A percentile compares a stretch with the other conserved stretches of the same genome.
Evolutionary conservation across 2,797 vertebrate species (phyloP).

Genomic region (Cyprinodon diabolis): DNA sequence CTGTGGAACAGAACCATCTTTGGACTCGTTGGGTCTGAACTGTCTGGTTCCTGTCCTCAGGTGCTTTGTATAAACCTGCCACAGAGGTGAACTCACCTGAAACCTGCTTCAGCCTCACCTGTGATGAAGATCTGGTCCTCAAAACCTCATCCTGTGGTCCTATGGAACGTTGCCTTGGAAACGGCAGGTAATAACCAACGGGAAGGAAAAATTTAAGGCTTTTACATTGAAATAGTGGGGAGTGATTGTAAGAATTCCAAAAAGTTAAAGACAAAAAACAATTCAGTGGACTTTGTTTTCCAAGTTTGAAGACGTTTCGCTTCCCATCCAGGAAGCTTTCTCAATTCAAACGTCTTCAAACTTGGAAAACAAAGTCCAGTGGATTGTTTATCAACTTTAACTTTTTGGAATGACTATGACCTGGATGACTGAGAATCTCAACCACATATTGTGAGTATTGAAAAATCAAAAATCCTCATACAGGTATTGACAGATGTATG

Average conservation of each 20-base stretch:
- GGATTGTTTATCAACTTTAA: no score
- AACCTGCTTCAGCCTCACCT: constrained; percentile 13
- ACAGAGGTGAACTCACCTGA: neutral
- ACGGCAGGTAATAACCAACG: constrained; percentile 3
- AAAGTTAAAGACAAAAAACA: neutral
- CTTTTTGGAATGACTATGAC: no score
- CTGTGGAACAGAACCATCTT: neutral
- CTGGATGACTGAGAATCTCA: no score
- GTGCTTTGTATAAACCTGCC: neutral
- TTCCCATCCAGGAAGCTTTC: no score
- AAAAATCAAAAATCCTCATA: no score
- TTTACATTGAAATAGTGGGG: neutral
- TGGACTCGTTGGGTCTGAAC: neutral
- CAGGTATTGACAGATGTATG: neutral
- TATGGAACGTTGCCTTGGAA: constrained; percentile 3
- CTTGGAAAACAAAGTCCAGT: no score
- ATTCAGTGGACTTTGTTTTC: no score
- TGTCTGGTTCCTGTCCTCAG: neutral
- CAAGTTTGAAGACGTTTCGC: no score
- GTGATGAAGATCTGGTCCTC: neutral
- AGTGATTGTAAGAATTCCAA: neutral
- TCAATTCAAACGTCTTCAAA: no score
- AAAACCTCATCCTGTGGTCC: neutral
- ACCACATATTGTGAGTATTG: no score
- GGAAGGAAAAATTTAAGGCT: no score